A percentile compares a stretch with the other conserved stretches of the same genome.
These are phyloP conservation scores for Xylota sylvarum DNA, from an alignment of 2,888 invertebrate genomes.

Conservation along the genomic window DNA sequence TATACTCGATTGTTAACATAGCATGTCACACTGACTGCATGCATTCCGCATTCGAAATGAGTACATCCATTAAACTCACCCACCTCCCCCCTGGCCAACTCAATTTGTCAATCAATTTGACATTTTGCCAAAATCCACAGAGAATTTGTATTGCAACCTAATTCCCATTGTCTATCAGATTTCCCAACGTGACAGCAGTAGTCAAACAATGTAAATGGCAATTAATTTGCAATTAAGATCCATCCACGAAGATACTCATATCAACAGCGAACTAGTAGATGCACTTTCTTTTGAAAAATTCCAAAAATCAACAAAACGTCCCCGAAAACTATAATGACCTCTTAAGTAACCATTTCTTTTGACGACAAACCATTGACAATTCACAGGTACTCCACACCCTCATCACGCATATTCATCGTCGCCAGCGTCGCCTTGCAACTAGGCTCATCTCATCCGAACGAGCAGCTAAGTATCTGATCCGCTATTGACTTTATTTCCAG, in stretches of 20 bases:
- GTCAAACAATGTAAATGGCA: constrained; percentile 61
- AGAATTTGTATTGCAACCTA: constrained; percentile 60
- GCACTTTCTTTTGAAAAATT: constrained; percentile 43
- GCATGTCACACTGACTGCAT: constrained; percentile 34
- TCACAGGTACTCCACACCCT: constrained; percentile 24
- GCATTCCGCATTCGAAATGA: constrained; percentile 61
- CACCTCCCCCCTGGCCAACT: constrained; percentile 18
- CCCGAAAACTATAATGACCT: constrained; percentile 12
- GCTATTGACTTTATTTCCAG: constrained; percentile 6
- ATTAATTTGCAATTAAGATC: constrained; percentile 70
- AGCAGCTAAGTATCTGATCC: constrained; percentile 3
- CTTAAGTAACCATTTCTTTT: constrained; percentile 34
- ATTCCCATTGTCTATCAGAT: constrained; percentile 70
- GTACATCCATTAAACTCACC: constrained; percentile 56
- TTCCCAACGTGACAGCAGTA: constrained; percentile 59
- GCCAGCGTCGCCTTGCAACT: neutral
- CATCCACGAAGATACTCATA: constrained; percentile 25
- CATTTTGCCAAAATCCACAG: constrained; percentile 74
- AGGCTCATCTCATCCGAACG: neutral
- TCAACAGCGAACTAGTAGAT: neutral
- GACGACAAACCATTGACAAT: constrained; percentile 3
- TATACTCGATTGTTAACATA: neutral
- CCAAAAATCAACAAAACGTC: constrained; percentile 17
- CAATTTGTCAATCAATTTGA: constrained; percentile 73
- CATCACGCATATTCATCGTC: constrained; percentile 4